Conservation (phyloP, 1,140 invertebrate species). For the Eupristina koningsbergeri region DNA sequence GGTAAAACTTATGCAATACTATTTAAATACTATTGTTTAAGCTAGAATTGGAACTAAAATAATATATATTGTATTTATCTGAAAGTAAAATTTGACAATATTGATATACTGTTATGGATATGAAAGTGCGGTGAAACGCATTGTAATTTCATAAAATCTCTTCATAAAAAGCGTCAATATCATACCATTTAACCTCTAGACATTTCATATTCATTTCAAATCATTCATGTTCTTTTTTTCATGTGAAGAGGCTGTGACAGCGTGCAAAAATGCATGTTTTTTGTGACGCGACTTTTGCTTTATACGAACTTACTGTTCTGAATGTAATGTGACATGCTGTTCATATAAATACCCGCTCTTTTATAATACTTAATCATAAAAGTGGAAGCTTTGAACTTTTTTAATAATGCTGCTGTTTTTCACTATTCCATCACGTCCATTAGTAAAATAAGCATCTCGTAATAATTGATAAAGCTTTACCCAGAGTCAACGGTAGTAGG, state of each 20-base stretch:
- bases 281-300: background rate
- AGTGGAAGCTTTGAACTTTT: background rate
- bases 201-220: background rate
- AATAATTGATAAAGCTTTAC: slow-evolving; percentile 41
- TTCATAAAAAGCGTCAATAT: background rate
- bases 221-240: background rate
- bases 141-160: background rate
- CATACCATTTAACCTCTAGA: background rate
- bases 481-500: background rate
- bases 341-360: background rate
- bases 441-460: slow-evolving; percentile 36
- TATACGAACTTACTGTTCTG: background rate
- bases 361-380: background rate
- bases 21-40: background rate
- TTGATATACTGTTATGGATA: background rate
- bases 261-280: background rate
- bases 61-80: background rate
- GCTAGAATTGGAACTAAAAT: background rate
- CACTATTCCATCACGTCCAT: slow-evolving; percentile 47
- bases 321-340: background rate
- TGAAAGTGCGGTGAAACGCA: background rate
- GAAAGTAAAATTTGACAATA: background rate
- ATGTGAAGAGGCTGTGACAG: slow-evolving; percentile 46
- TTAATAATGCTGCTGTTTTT: slow-evolving; percentile 8
- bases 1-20: background rate